These are phyloP conservation scores for Centruroides vittatus DNA, from an alignment of 1,140 invertebrate species.

Conservation along the genomic window DNA sequence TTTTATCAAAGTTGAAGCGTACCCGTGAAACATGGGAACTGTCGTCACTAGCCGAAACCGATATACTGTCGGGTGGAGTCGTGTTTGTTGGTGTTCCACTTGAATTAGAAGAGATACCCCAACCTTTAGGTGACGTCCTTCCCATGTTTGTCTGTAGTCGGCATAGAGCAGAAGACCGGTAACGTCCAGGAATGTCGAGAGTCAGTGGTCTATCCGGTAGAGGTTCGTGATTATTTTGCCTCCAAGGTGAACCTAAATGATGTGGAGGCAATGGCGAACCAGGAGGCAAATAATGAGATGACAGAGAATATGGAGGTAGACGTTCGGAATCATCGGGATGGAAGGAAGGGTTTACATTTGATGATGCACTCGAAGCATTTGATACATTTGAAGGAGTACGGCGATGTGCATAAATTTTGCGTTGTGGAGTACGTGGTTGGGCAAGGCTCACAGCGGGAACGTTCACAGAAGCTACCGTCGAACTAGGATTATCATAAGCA, in stretches of 20 bases:
- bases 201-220: slow-evolving; percentile 51
- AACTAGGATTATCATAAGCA: slow-evolving; percentile 23
- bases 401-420: slow-evolving; percentile 34
- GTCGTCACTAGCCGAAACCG: slow-evolving; percentile 53
- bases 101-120: slow-evolving; percentile 15
- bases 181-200: slow-evolving; percentile 38
- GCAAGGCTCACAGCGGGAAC: neutral
- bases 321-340: slow-evolving; percentile 48
- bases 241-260: slow-evolving; percentile 1
- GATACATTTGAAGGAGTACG: slow-evolving; percentile 55
- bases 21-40: slow-evolving; percentile 68
- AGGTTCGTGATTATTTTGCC: slow-evolving; percentile 15
- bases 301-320: neutral
- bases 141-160: slow-evolving; percentile 1
- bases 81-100: slow-evolving; percentile 57
- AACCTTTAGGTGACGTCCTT: neutral
- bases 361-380: slow-evolving; percentile 41
- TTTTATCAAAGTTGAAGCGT: slow-evolving; percentile 54
- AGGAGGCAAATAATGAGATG: slow-evolving; percentile 5
- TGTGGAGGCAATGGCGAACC: neutral
- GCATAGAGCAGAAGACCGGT: slow-evolving; percentile 4
- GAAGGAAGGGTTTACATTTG: slow-evolving; percentile 43
- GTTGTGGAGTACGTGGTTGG: slow-evolving; percentile 21
- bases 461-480: slow-evolving; percentile 4
- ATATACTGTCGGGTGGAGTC: slow-evolving; percentile 57